These are phyloP conservation scores for Centruroides sculpturatus DNA, from an alignment of 1,140 invertebrate genomes.

Conservation along the genomic window DNA sequence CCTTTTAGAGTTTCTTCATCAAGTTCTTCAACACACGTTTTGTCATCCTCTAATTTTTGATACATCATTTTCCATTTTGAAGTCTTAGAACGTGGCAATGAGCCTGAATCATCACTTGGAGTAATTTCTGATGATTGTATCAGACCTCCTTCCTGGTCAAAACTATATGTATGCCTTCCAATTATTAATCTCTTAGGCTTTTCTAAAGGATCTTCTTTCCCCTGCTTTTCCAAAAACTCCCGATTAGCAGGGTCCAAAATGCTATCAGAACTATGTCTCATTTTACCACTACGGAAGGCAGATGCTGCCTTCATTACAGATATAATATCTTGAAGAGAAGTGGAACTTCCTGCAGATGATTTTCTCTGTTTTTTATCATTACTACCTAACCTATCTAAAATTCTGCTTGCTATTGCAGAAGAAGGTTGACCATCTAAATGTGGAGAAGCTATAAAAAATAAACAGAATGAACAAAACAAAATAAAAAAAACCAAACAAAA, in stretches of 20 bases:
- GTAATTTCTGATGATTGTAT: constrained; percentile 26
- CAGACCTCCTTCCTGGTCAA: constrained; percentile 35
- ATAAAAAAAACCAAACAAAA: too few relatives aligned
- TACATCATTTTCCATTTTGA: constrained; percentile 12
- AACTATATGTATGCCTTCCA: constrained; percentile 38
- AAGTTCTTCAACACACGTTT: background rate
- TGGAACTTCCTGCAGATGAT: too few relatives aligned
- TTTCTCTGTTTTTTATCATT: too few relatives aligned
- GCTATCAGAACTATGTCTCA: constrained; percentile 10
- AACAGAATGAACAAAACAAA: too few relatives aligned
- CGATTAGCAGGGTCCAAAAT: constrained; percentile 40
- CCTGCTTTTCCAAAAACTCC: constrained; percentile 36
- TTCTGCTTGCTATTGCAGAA: too few relatives aligned
- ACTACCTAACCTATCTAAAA: too few relatives aligned
- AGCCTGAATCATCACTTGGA: background rate
- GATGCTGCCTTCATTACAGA: constrained; percentile 1
- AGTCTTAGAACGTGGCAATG: background rate
- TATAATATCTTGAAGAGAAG: background rate
- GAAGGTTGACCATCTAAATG: too few relatives aligned
- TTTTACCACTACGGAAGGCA: constrained; percentile 4
- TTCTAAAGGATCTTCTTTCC: constrained; percentile 23
- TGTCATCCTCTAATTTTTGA: constrained; percentile 5
- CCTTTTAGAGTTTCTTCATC: background rate
- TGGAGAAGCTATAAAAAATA: too few relatives aligned
- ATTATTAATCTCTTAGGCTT: constrained; percentile 23